Evolutionary conservation across 2,113 vertebrate genomes (phyloP), one percentile per base, ranked within the genome.

Genomic region (Onychorhynchus coronatus): DNA sequence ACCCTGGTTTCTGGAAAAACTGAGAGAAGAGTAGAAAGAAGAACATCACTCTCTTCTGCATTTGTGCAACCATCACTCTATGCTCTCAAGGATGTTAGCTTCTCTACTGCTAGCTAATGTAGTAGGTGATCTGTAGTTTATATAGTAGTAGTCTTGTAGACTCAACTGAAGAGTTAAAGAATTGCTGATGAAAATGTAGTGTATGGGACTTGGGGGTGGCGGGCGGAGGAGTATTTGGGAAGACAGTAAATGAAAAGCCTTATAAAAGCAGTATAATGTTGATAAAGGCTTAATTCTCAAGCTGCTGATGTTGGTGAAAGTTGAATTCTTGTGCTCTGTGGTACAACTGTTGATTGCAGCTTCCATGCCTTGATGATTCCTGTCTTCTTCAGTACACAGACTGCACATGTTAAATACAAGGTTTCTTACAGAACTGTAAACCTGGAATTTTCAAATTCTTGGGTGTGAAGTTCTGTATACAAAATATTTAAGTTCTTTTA

Each of bases 191-290:
- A 76, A 75, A 88, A 58, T 31, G 14, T 30, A 7, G 9, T 47
- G 20, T 61, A 12, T 56, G 73, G 31, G 68, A 86, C 80, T 67
- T 39, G 9, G 11, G 17, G 8, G 2, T 8, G 7, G 2, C 1
- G 0, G 1, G 1, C 4, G 4, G 2, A 12, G 13, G 25, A 76
- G 8, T 41, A 3, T 72, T 79, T 77, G n/a, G n/a, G 20, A 72
- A 73, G 53, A 52, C 8, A 62, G 12, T 31, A 14, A 23, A 55
- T 88, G 31, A 52, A 92, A 88, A 62, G 61, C 25, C 31, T 62
- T 84, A 56, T 20, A 39, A 42, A 65, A 66, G 33, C 3, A 3
- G 3, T 55, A 8, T 65, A 37, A 63, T 72, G 6, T 55, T 87
- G 33, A 8, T 75, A 27, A 35, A 63, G 41, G 8, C 68, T 85